Percentiles rank a stretch among this genome's conserved stretches.
Evolutionary conservation across 2,113 vertebrate species (phyloP).

Genomic region (Pogonocichla stellata): DNA sequence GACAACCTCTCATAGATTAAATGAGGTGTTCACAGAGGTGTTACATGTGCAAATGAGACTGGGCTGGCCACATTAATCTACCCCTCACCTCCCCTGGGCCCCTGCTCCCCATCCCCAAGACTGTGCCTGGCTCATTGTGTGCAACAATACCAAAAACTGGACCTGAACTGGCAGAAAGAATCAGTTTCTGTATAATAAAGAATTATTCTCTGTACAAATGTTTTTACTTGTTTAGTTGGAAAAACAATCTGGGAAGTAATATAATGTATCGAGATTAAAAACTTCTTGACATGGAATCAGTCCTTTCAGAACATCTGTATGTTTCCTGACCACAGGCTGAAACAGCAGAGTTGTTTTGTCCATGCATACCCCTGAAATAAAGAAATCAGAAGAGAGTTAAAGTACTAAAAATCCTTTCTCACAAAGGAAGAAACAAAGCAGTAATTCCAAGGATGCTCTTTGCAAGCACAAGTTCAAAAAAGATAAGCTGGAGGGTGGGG

Average conservation of each 20-base stretch:
- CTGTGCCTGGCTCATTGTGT: background rate
- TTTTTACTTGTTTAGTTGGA: background rate
- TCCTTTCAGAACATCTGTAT: background rate
- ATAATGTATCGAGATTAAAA: background rate
- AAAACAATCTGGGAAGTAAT: background rate
- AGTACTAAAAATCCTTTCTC: background rate
- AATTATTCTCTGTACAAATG: background rate
- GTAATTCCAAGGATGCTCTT: background rate
- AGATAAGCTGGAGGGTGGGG: background rate
- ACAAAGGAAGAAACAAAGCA: background rate
- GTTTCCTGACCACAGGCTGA: background rate
- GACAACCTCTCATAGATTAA: background rate
- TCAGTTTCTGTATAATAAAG: background rate
- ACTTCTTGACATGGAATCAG: background rate
- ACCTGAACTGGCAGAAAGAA: background rate
- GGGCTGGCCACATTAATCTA: background rate
- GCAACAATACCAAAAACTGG: background rate
- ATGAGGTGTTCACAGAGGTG: background rate
- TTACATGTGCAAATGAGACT: fast-evolving
- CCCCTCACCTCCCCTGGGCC: fast-evolving
- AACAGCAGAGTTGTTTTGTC: background rate
- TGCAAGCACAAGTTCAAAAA: background rate
- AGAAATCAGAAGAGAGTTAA: background rate
- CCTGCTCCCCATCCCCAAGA: background rate
- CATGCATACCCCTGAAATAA: background rate